Percentiles rank a stretch among this genome's conserved stretches.
phyloP scores from a whole-genome alignment of 2,888 invertebrate genomes.

The Napeogenes sylphis region DNA sequence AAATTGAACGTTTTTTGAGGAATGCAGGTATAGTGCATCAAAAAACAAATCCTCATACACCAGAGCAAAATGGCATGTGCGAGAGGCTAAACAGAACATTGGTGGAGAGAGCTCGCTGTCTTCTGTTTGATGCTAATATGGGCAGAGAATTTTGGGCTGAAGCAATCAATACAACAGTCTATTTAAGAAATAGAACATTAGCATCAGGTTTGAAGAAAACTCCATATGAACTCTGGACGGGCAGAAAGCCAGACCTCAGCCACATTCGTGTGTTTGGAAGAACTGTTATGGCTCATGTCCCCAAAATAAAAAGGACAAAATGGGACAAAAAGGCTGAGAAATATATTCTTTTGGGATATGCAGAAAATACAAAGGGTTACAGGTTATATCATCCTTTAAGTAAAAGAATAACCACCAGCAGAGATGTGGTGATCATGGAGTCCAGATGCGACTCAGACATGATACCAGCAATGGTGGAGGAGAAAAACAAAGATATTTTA shows the following conservation, averaged over 20 bases:
- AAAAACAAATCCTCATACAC: conserved; percentile 29
- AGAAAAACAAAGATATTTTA: neutral
- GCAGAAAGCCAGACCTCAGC: conserved; percentile 28
- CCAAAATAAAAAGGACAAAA: conserved; percentile 26
- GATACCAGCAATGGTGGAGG: conserved; percentile 3
- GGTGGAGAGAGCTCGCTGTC: conserved; percentile 28
- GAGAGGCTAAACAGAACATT: conserved; percentile 28
- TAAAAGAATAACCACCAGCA: conserved; percentile 19
- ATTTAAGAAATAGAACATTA: conserved; percentile 23
- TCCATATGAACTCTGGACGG: conserved; percentile 29
- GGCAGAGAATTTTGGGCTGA: conserved; percentile 31
- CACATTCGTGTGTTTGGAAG: conserved; percentile 17
- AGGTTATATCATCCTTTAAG: conserved; percentile 27
- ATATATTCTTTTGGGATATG: conserved; percentile 19
- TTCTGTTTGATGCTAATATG: conserved; percentile 29
- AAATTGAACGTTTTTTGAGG: conserved; percentile 17
- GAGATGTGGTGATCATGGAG: conserved; percentile 29
- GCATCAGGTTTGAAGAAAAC: conserved; percentile 26
- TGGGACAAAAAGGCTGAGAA: conserved; percentile 24
- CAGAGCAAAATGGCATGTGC: conserved; percentile 33
- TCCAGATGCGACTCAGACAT: neutral
- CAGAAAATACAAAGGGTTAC: conserved; percentile 34
- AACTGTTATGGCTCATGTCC: conserved; percentile 29
- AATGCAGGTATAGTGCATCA: conserved; percentile 25
- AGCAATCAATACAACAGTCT: conserved; percentile 27